phyloP scores from a whole-genome alignment of 2,113 vertebrate genomes.

The Acinonyx jubatus region DNA sequence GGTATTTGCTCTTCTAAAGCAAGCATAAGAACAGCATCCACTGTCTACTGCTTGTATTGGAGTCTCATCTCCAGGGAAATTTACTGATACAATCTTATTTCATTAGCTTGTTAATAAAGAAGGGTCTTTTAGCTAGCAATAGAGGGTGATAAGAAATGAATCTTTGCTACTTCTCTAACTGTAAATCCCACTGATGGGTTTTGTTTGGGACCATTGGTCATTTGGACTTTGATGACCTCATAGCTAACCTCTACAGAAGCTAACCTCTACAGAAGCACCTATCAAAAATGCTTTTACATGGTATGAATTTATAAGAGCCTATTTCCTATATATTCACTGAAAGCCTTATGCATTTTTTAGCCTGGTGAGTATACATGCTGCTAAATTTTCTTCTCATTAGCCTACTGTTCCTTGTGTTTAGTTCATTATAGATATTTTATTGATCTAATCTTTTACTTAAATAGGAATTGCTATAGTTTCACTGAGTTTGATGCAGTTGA shows the following conservation, averaged over 20 bases:
- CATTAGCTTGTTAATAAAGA: conserved; percentile 68
- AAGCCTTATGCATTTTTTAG: not conserved
- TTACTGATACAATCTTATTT: conserved; percentile 49
- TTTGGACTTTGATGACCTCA: conserved; percentile 4
- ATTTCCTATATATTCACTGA: not conserved
- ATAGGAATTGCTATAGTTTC: not conserved
- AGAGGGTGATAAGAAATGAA: conserved; percentile 34
- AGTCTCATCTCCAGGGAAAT: conserved; percentile 45
- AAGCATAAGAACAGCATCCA: not conserved
- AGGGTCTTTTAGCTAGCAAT: conserved; percentile 27
- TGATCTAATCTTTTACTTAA: conserved; percentile 56
- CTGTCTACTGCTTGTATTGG: not conserved
- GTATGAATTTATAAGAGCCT: not conserved
- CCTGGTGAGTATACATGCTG: not conserved
- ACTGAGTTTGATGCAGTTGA: not conserved
- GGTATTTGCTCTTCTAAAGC: not conserved
- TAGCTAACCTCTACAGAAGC: not conserved
- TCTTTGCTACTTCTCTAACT: conserved; percentile 5
- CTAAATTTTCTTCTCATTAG: conserved; percentile 20
- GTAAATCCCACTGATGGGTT: conserved; percentile 10
- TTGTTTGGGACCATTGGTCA: not conserved
- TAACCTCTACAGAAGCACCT: not conserved
- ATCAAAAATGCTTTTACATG: not conserved
- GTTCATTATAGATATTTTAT: conserved; percentile 49
- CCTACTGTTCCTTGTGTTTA: conserved; percentile 16